Conservation (phyloP, 2,113 vertebrate species). For the Aptenodytes patagonicus region DNA sequence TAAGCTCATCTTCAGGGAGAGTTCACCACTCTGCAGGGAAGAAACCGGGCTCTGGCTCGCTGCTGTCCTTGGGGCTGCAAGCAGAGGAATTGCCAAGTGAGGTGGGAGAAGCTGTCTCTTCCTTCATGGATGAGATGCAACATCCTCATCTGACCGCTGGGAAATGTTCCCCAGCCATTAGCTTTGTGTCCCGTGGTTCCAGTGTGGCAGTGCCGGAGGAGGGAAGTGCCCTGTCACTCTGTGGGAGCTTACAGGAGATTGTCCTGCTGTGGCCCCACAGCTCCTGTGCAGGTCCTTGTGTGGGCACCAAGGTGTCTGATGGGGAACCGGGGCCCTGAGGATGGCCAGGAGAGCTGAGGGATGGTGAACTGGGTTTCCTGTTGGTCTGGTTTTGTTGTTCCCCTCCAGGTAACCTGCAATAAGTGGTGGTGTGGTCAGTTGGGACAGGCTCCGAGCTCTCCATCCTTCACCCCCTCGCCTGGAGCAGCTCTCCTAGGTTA, state of each 20-base stretch:
- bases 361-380: neutral
- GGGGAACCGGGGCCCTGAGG: neutral
- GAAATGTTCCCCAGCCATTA: rapidly evolving
- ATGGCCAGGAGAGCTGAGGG: neutral
- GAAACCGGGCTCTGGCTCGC: rapidly evolving
- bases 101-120: neutral
- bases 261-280: neutral
- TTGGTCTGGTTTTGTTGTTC: neutral
- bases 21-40: rapidly evolving
- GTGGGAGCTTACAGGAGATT: neutral
- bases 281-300: neutral
- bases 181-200: neutral
- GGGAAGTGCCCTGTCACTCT: neutral
- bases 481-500: neutral
- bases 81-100: neutral
- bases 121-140: neutral
- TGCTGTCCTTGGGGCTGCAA: neutral
- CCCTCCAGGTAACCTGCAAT: neutral
- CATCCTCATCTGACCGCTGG: neutral
- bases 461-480: neutral
- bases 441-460: neutral
- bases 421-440: neutral
- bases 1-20: neutral
- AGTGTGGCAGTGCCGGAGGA: rapidly evolving
- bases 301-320: neutral